Evolutionary conservation across 2,113 vertebrate genomes (phyloP).

Genomic region (Leptobrachium leishanense): DNA sequence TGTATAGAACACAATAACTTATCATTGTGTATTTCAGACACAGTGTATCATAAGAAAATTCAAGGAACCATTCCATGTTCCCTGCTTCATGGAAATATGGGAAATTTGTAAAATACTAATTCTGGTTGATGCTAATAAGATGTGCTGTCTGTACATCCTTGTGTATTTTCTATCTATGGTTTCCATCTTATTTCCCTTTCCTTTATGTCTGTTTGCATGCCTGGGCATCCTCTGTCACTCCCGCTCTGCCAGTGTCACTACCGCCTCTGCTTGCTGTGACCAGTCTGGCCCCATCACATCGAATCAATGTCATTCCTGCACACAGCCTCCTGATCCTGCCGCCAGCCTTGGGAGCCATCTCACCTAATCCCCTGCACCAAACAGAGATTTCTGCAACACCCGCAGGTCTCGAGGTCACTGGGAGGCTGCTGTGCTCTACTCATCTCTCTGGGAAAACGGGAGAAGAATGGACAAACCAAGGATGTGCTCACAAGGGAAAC

Average conservation of each 20-base stretch:
- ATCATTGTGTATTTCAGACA: too few relatives aligned
- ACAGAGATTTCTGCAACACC: conserved; percentile 41
- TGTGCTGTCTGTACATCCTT: too few relatives aligned
- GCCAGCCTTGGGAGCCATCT: conserved; percentile 42
- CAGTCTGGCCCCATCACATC: conserved; percentile 43
- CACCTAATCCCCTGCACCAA: conserved; percentile 38
- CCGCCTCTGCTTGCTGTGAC: conserved; percentile 32
- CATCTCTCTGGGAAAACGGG: conserved; percentile 22
- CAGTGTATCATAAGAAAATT: too few relatives aligned
- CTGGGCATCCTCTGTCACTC: background rate
- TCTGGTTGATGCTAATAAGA: too few relatives aligned
- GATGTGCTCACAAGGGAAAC: background rate
- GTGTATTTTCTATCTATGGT: too few relatives aligned
- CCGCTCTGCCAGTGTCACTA: conserved; percentile 5
- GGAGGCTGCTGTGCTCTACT: conserved; percentile 18
- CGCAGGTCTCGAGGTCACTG: conserved; percentile 34
- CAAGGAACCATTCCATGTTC: too few relatives aligned
- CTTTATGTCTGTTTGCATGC: background rate
- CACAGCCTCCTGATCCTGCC: conserved; percentile 40
- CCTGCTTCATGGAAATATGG: too few relatives aligned
- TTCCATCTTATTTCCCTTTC: background rate
- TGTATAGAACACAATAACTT: too few relatives aligned
- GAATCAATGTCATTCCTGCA: conserved; percentile 35
- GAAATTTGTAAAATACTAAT: too few relatives aligned
- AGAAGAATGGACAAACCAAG: conserved; percentile 12